Conservation (phyloP, 2,113 vertebrate species). For the Emydura subglobosa region DNA sequence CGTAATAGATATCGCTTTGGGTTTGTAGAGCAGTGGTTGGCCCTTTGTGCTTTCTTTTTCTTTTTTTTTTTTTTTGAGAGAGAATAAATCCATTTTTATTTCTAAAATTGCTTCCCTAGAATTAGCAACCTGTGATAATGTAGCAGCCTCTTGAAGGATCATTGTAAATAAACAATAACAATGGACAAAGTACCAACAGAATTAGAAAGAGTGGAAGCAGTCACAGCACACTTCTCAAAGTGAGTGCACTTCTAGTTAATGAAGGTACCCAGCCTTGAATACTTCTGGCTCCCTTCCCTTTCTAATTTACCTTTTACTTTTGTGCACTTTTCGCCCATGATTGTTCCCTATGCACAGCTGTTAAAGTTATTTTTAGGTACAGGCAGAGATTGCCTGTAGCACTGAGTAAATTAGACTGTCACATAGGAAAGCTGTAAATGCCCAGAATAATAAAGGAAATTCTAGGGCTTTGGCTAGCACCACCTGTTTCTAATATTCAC, state of each 20-base stretch:
- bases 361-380: constrained; percentile 74
- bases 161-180: constrained; percentile 52
- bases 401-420: constrained; percentile 74
- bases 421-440: constrained; percentile 71
- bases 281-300: constrained; percentile 54
- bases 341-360: constrained; percentile 60
- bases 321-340: constrained; percentile 32
- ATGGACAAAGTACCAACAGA: constrained; percentile 43
- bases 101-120: constrained; percentile 38
- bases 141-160: constrained; percentile 43
- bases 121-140: constrained; percentile 14
- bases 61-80: not conserved
- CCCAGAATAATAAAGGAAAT: constrained; percentile 73
- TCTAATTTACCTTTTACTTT: constrained; percentile 64
- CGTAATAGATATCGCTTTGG: constrained; percentile 33
- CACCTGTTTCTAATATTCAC: constrained; percentile 60
- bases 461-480: constrained; percentile 54
- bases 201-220: constrained; percentile 37
- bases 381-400: constrained; percentile 76
- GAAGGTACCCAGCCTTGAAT: constrained; percentile 45
- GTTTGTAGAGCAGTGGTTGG: constrained; percentile 25
- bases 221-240: constrained; percentile 17
- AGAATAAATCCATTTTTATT: constrained; percentile 53
- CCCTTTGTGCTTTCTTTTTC: not conserved
- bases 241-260: constrained; percentile 44